Conservation (phyloP, 2,888 invertebrate genomes). For the Xanthorhoe spadicearia region DNA sequence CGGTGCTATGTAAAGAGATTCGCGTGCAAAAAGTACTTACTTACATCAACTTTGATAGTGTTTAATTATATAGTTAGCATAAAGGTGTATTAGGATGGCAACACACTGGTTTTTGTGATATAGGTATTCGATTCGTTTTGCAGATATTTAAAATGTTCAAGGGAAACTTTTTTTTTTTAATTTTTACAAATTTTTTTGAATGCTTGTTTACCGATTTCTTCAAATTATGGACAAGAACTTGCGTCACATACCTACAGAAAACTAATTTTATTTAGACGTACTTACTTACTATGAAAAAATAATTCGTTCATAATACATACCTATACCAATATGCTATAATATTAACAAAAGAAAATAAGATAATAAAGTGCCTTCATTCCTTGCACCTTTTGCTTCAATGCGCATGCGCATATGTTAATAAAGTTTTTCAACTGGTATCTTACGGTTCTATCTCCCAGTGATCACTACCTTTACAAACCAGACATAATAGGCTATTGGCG, state of each 20-base stretch:
- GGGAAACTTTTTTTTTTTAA: neutral
- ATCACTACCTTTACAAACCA: constrained; percentile 19
- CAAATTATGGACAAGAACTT: no score
- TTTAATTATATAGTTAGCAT: constrained; percentile 26
- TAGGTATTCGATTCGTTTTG: no score
- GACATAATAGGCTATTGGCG: constrained; percentile 43
- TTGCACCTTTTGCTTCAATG: constrained; percentile 7
- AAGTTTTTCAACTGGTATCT: constrained; percentile 20
- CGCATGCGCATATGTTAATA: constrained; percentile 10
- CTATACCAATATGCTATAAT: no score
- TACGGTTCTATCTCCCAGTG: constrained; percentile 20
- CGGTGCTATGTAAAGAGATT: constrained; percentile 23
- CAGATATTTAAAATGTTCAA: no score
- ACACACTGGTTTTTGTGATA: constrained; percentile 10
- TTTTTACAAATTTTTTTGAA: no score
- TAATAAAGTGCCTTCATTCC: neutral
- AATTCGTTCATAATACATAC: no score
- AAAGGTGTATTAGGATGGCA: constrained; percentile 7
- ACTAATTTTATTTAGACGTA: no score
- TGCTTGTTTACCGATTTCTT: no score
- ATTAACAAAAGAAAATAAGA: neutral
- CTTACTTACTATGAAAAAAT: no score
- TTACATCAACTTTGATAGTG: constrained; percentile 24
- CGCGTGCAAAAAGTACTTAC: constrained; percentile 25
- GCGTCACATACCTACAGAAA: no score